Base-by-base conservation (phyloP, 2,888 invertebrate species). In the Lacanobia oleracea region DNA sequence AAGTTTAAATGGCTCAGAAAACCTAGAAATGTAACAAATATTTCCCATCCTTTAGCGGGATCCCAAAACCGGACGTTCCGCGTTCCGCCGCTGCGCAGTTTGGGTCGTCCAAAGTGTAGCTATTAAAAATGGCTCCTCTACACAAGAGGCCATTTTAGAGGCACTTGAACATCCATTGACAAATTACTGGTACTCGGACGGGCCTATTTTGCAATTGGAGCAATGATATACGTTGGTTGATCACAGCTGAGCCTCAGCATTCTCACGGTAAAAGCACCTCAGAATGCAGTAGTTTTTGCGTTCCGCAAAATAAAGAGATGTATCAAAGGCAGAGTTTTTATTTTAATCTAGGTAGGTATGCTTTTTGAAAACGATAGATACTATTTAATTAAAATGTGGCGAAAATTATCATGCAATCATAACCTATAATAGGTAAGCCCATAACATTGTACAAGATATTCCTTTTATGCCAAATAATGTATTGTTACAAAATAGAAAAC, bases 71-170 rank as follows among this genome's bases (percentile, higher is more conserved):
- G 83, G 72, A 78, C 43, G 67, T 78, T 54, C 53, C 61, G 37
- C n/a, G 57, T 77, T 71, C 67, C 57, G 67, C 61, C 56, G 27
- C 61, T 68, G 81, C 61, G 56, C 77, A 76, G 69, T 77, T 79
- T 60, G 70, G 62, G 60, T 75, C 76, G 68, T 62, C 45, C 61
- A 77, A 67, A 82, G 61, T 72, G 64, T 63, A 67, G 73, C 83
- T 72, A 79, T 79, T 79, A 79, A 79, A 79, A 78, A 83, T 79
- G 68, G 83, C 63, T 62, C 48, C 67, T 62, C 51, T 57, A 67
- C 45, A 68, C 68, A 72, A 65, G 72, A 64, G 79, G 45, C 18
- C 79, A 43, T 78, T 79, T 82, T 82, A 78, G 67, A 68, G 67
- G 48, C 83, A 82, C 65, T 82, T 69, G 63, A 65, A 77, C 62